Evolutionary conservation across 2,888 invertebrate genomes (phyloP).

Genomic region (Drosophila aldrichi): DNA sequence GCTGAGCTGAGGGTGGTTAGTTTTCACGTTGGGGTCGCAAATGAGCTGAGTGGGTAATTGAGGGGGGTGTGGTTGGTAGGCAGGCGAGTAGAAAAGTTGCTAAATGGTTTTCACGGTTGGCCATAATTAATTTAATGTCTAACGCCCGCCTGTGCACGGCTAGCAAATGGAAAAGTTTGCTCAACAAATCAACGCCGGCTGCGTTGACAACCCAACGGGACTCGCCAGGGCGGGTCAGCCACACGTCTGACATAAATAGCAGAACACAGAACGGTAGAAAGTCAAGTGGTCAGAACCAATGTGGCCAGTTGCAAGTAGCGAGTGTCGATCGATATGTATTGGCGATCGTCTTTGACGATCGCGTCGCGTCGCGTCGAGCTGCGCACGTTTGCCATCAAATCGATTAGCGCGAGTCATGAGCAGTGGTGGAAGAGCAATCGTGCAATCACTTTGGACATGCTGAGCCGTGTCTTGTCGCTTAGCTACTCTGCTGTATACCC

Average conservation of each 20-base stretch:
- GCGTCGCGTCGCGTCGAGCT: constrained; percentile 6
- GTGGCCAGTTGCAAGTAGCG: constrained; percentile 13
- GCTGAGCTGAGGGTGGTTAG: constrained; percentile 38
- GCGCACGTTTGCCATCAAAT: constrained; percentile 72
- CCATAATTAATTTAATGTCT: constrained; percentile 67
- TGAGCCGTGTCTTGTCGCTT: constrained; percentile 32
- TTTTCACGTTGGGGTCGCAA: constrained; percentile 15
- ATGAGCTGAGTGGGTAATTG: constrained; percentile 7
- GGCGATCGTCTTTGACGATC: constrained; percentile 23
- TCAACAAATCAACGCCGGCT: constrained; percentile 36
- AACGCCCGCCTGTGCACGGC: constrained; percentile 51
- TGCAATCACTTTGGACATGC: constrained; percentile 42
- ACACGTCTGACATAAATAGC: constrained; percentile 61
- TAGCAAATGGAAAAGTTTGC: constrained; percentile 51
- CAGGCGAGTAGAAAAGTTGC: not conserved
- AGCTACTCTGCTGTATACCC: constrained; percentile 3
- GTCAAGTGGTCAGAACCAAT: constrained; percentile 63
- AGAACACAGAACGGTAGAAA: constrained; percentile 49
- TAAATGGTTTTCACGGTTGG: constrained; percentile 48
- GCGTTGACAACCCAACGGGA: constrained; percentile 23
- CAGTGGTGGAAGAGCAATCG: constrained; percentile 27
- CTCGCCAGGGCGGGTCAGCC: constrained; percentile 2
- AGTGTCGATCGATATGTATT: constrained; percentile 44
- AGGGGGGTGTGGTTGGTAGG: not conserved
- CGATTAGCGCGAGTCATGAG: constrained; percentile 66